Base-by-base conservation (phyloP, 1,140 invertebrate genomes). In the Ostrea denselamellosa region DNA sequence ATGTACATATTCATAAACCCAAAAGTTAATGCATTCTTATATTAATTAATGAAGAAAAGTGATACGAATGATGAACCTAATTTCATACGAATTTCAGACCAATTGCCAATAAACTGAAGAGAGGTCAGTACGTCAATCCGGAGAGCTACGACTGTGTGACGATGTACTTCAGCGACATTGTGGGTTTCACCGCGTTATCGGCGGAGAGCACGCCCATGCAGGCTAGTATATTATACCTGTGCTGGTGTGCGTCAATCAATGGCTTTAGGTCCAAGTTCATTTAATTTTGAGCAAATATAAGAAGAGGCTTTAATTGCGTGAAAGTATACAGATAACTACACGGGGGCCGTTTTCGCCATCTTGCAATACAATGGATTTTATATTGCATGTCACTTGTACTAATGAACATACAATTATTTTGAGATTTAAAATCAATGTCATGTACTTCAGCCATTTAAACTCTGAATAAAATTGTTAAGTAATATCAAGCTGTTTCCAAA, bases 91-190 rank as follows among this genome's bases (percentile, higher is more conserved):
- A 81, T 90, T 91, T 86, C 93, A 97, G 97, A 92, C 97, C 97
- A 17, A 98, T 99, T 8, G 98, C 98, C 0, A 98, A 99, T 90
- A 97, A 99, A 93, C 94, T 99, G 56, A 98, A 98, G 94, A 96
- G 97, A 83, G 98, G 98, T 0, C 96, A 97, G 95, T 96, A 96
- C 25, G 92, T 93, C 0, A 88, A 89, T 25, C 92, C 93, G 10
- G 93, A 93, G 86, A 68, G 85, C 22, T 94, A 92, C 86, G 90
- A 92, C 3, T 87, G 89, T 81, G 92, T 92, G 0, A 92, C 93
- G 5, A 91, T 93, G 8, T 94, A 92, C 83, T 94, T 94, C 87
- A 93, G 93, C 81, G 93, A 93, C 68, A 94, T 94, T 54, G 92
- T 92, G n/a, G 93, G 92, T 8, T 94, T 94, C 88, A 94, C 93